Percentiles rank a stretch among this genome's conserved stretches.
phyloP scores from a whole-genome alignment of 2,888 invertebrate genomes.

The Fragum fragum region DNA sequence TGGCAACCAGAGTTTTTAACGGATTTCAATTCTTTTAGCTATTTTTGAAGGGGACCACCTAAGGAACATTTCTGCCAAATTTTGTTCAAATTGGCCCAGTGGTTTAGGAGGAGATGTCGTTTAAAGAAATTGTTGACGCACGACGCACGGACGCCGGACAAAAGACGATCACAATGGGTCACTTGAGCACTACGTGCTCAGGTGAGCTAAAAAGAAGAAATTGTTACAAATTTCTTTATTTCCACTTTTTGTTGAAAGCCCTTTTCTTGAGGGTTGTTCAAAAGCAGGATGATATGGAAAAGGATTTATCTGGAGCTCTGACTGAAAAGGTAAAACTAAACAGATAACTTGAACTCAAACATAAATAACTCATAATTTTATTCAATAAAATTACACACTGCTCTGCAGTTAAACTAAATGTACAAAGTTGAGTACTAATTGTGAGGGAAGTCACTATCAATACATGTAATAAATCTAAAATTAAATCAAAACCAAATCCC shows the following conservation, averaged over 20 bases:
- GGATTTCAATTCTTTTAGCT: too few species aligned
- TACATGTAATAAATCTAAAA: background rate
- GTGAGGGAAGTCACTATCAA: background rate
- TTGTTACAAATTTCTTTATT: too few species aligned
- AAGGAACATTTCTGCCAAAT: too few species aligned
- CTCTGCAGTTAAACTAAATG: conserved; percentile 24
- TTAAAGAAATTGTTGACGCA: too few species aligned
- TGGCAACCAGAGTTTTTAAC: too few species aligned
- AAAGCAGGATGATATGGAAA: background rate
- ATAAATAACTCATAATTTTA: conserved; percentile 16
- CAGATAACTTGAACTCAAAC: background rate
- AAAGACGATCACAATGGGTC: too few species aligned
- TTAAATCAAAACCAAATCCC: conserved; percentile 2
- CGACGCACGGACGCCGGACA: too few species aligned
- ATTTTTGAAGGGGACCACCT: too few species aligned
- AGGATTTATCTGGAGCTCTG: conserved; percentile 3
- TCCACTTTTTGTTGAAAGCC: background rate
- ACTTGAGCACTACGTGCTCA: too few species aligned
- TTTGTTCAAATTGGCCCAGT: too few species aligned
- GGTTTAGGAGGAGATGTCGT: too few species aligned
- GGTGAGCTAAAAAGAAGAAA: too few species aligned
- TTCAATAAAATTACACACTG: conserved; percentile 27
- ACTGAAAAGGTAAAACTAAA: background rate
- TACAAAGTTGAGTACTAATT: conserved; percentile 5
- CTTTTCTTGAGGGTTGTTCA: background rate